Percentiles rank a stretch among this genome's conserved stretches.
Conservation (phyloP, 2,797 vertebrate genomes). For the Bucorvus abyssinicus region DNA sequence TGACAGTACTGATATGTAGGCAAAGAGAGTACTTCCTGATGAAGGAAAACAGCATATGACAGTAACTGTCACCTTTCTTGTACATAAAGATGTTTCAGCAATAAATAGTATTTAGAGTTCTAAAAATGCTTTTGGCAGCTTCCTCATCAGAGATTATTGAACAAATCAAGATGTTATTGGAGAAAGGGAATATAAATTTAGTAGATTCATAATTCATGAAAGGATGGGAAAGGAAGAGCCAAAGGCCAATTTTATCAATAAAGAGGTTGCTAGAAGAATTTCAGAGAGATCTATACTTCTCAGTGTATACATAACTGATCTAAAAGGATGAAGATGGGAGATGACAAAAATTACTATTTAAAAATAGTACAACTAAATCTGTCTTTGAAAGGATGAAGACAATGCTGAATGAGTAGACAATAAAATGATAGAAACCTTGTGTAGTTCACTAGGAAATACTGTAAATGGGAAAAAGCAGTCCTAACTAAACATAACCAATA, state of each 20-base stretch:
- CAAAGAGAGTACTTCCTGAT: background rate
- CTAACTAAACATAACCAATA: background rate
- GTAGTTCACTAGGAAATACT: background rate
- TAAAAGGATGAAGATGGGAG: background rate
- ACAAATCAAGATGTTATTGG: background rate
- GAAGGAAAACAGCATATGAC: background rate
- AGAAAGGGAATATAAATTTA: background rate
- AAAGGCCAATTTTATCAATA: background rate
- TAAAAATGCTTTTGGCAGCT: background rate
- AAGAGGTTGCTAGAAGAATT: background rate
- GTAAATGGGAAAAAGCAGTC: background rate
- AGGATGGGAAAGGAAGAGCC: background rate
- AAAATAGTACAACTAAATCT: background rate
- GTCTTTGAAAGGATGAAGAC: background rate
- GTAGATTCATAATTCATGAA: background rate
- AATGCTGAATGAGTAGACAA: background rate
- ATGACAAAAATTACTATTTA: background rate
- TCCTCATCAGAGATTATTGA: background rate
- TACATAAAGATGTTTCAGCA: background rate
- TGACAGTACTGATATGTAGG: background rate
- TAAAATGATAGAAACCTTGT: background rate
- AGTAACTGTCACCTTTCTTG: background rate
- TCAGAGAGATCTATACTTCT: background rate
- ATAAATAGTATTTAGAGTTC: background rate
- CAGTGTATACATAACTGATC: background rate